Evolutionary conservation across 2,797 vertebrate species (phyloP), one percentile per base, ranked within the genome.

Genomic region (Rhinogobio ventralis): DNA sequence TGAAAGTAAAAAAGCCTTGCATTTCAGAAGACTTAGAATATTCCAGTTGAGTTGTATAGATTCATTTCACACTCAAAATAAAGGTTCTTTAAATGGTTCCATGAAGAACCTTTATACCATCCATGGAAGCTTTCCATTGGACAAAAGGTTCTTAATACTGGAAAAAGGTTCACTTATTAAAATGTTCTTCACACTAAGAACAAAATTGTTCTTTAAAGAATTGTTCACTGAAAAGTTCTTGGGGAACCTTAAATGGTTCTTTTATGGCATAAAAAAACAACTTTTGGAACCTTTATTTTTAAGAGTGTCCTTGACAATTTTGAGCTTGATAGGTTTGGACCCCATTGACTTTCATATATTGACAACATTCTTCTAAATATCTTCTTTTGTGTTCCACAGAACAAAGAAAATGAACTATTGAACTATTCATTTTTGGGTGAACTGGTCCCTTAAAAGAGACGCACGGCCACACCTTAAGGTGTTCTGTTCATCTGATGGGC

Each of bases 401-500:
- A 68, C 23, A 53, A 80, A 53, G 19, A 66, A 8, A 14, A 19
- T 11, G n/a, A 30, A 30, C 25, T 30, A 30, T 67, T 67, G 62
- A 20, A 10, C 17, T 46, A 30, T 19, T 57, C 14, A 42, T 67
- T 79, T 79, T 36, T 17, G 7, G 23, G 23, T 45, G 53, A 60
- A 60, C 33, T 45, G 23, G 14, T 77, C 55, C 51, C 42, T 85
- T 81, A 46, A 81, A 42, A 82, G 45, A 74, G 74, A 78, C 14
- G 5, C 49, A 49, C 25, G 8, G 53, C 73, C 39, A 85, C 69
- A 75, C 9, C 57, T 75, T 72, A 39, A 77, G 72, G 36, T 5
- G 25, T 53, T 55, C 14, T 46, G 20, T 80, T 55, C 49, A 55
- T 39, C 57, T 84, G 7, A 49, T 45, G 39, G 45, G 60, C 15